Evolutionary conservation across 1,140 invertebrate genomes (phyloP), one percentile per base, ranked within the genome.

Genomic region (Scaptodrosophila lebanonensis): DNA sequence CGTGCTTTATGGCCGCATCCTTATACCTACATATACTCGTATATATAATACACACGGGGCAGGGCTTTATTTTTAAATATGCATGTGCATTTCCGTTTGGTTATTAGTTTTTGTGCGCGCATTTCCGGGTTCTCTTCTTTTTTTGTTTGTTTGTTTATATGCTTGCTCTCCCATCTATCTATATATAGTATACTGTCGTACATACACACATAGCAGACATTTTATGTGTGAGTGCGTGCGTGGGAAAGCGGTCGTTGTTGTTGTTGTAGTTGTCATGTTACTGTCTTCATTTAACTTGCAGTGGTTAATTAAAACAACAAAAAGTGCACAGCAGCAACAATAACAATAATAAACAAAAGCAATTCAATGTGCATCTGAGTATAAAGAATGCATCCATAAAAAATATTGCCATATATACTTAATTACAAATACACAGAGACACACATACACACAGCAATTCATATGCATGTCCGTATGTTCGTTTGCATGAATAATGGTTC

Each of bases 71-170:
- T 27, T 43, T 29, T 13, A 22, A 49, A 17, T 47, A 18, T 45
- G 20, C 51, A 7, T 54, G 27, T 36, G 68, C 59, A 79, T 79
- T 77, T 77, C 73, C 73, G 68, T 65, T 73, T 68, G 72, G 73
- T 68, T 77, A 77, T 77, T 77, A 77, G 73, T 73, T 77, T 76
- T 65, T 77, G 52, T 66, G 53, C 65, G 35, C 51, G 56, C 56
- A 77, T 65, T 68, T 77, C 73, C 73, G 73, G 64, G 20, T 25
- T 25, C 22, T 25, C 3, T 25, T 25, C 51, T 68, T 79, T 77
- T 72, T 77, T 65, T 39, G 25, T 39, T 53, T 71, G 36, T 39
- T 29, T 42, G 32, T 25, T 3, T 25, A 25, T 25, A 8, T 25
- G 22, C 8, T 4, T 8, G 22, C 8, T 3, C 32, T 39, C 8